Evolutionary conservation across 2,888 invertebrate genomes (phyloP), one percentile per base, ranked within the genome.

Genomic region (Pardosa pseudoannulata): DNA sequence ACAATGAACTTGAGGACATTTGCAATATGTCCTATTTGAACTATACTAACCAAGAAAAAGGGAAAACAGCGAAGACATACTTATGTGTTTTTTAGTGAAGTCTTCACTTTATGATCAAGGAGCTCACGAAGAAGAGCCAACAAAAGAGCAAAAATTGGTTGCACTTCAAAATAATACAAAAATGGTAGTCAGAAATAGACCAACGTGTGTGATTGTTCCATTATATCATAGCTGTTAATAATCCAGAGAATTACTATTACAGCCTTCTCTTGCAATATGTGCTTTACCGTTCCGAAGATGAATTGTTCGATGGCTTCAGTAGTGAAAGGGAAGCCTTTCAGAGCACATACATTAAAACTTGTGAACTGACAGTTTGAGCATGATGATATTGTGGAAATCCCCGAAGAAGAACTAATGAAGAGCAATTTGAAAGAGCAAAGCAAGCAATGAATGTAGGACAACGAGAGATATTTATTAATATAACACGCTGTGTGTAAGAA

Each of bases 181-280:
- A 39, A 70, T 70, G 70, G 39, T 39, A 70, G 70, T 70, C 70
- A 70, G 70, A 39, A 70, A 39, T 70, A 19, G 36, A 39, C 36
- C 7, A 70, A 39, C 36, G 19, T 39, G 36, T 39, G 70, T 70
- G 16, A 39, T 0, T 70, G 70, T 70, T 36, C 39, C 39, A 70
- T 36, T n/a, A 9, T 39, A 70, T 70, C 39, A 70, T 39, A 39
- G 70, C 39, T 39, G 39, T 28, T 23, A 39, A n/a, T 39, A 39
- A 70, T 70, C 70, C 70, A 70, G 39, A 70, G 27, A 70, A 67
- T 67, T 67, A 76, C 67, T 76, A 76, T 46, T 41, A 76, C 46
- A 76, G 31, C 76, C 76, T 76, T 46, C 67, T 76, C 67, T 31
- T 76, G 46, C 50, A 70, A 36, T 79, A 79, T 56, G 28, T 79